These are phyloP conservation scores for Grammomys dolichurus DNA, from an alignment of 2,113 vertebrate species.

Conservation along the genomic window DNA sequence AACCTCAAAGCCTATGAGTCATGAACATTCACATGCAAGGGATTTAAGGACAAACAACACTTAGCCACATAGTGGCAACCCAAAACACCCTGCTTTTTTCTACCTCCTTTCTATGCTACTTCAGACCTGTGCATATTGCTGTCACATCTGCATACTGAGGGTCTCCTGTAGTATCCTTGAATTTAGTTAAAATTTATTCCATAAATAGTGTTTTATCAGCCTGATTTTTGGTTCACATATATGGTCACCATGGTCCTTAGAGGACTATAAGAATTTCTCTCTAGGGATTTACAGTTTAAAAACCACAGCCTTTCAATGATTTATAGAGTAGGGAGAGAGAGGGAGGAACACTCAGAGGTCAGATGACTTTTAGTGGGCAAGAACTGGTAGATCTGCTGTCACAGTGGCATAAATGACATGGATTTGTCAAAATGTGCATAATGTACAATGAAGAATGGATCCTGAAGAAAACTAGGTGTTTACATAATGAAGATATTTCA, in stretches of 20 bases:
- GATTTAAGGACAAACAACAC: not conserved
- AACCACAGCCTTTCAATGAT: not conserved
- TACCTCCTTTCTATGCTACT: not conserved
- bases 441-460: not conserved
- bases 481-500: not conserved
- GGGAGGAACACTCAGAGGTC: not conserved
- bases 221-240: not conserved
- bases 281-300: not conserved
- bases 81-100: not conserved
- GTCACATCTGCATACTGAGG: not conserved
- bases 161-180: not conserved
- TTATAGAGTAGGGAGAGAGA: not conserved
- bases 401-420: not conserved
- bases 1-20: not conserved
- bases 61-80: rapidly evolving
- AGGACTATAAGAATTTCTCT: not conserved
- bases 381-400: not conserved
- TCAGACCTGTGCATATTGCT: not conserved
- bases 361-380: not conserved
- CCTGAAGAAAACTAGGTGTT: not conserved
- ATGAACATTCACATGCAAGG: not conserved
- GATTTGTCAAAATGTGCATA: not conserved
- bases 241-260: not conserved
- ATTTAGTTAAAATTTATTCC: not conserved
- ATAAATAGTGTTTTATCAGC: not conserved